Evolutionary conservation across 2,113 vertebrate species (phyloP), one percentile per base, ranked within the genome.

Genomic region (Pomatostomus ruficeps): DNA sequence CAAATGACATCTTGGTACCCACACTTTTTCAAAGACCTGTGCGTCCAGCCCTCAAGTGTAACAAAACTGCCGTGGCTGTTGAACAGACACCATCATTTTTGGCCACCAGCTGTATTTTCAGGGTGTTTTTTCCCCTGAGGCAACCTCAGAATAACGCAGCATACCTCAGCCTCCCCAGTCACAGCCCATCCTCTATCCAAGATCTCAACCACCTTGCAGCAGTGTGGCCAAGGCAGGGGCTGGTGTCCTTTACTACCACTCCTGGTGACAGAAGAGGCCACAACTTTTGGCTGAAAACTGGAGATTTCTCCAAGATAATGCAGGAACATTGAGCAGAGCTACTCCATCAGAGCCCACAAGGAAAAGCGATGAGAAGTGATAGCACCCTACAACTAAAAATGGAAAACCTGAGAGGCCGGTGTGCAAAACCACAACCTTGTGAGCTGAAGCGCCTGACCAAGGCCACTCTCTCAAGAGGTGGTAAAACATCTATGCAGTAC

Each of bases 331-430:
- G 17, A 87, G 28, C 17, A 82, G 45, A 58, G 51, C 21, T 22
- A 40, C 40, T 65, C 45, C 22, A 21, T 42, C 68, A 87, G 51
- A 77, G 40, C 7, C 40, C 0, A 0, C 2, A 4, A 75, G 9
- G 45, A 73, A 91, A 66, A 88, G 49, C 0, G 0, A 18, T 20
- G 20, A 89, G 78, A 76, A 86, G 33, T 0, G 0, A 67, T 2
- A 86, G 35, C 29, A 58, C 12, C 22, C 51, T 38, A 15, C 36
- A 83, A 83, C 71, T 65, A 31, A 74, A 94, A 88, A 46, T 18
- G 46, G 63, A 66, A 86, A 90, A 82, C 46, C 66, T 58, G 16
- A 67, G 48, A 85, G 31, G 38, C 33, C 13, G n/a, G 14, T 7
- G 24, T 31, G 55, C 54, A 88, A 93, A 94, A 80, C 79, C 83